phyloP scores from a whole-genome alignment of 2,113 vertebrate genomes.

The Stigmatopora argus region DNA sequence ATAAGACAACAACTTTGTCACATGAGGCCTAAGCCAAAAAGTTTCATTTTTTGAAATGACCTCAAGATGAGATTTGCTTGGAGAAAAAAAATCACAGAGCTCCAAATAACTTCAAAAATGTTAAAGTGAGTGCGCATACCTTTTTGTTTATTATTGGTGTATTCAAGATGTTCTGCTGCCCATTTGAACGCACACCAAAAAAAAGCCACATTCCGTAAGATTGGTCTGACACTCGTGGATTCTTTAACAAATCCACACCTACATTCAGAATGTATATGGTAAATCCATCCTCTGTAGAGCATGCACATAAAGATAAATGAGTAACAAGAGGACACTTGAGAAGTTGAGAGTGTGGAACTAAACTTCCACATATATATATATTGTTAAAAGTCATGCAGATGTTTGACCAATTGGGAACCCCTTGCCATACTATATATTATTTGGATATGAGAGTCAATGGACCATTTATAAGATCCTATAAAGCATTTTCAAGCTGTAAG shows the following conservation, averaged over 20 bases:
- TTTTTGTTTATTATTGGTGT: background rate
- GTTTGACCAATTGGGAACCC: slow-evolving; percentile 7
- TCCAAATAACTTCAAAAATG: background rate
- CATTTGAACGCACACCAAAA: background rate
- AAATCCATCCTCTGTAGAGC: background rate
- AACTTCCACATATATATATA: background rate
- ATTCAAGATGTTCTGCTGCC: background rate
- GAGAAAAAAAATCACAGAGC: no score
- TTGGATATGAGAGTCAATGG: background rate
- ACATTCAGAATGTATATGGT: slow-evolving; percentile 3
- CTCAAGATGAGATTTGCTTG: no score
- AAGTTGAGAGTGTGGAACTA: slow-evolving; percentile 2
- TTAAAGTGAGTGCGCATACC: background rate
- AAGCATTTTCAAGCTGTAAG: background rate
- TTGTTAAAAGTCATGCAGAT: background rate
- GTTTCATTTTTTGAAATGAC: no score
- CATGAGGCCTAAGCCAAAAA: no score
- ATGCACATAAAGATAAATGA: background rate
- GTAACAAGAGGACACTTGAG: slow-evolving; percentile 5
- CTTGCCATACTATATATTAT: background rate
- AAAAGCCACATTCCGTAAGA: background rate
- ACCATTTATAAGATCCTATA: no score
- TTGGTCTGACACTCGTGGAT: background rate
- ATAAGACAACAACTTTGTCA: no score
- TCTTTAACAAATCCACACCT: slow-evolving; percentile 8